Evolutionary conservation across 37 sponge, comb jelly and placozoan genomes (phyloP).

Genomic region (Beroe ovata): DNA sequence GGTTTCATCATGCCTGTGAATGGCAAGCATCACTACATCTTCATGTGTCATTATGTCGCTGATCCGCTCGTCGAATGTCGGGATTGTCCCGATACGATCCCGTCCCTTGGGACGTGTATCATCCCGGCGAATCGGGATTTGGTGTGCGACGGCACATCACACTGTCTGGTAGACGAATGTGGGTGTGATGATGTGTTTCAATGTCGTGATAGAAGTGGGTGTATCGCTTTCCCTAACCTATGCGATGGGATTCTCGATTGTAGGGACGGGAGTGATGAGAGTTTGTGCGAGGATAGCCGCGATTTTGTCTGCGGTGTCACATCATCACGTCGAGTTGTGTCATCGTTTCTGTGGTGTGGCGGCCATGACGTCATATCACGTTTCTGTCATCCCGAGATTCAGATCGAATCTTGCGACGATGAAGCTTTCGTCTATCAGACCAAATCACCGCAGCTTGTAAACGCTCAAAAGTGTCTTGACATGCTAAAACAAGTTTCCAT

Average conservation of each 20-base stretch:
- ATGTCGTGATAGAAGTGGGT: neutral
- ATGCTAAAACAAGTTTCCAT: neutral
- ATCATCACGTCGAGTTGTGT: neutral
- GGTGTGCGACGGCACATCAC: neutral
- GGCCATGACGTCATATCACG: neutral
- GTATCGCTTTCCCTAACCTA: neutral
- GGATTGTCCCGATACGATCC: neutral
- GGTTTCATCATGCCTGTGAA: neutral
- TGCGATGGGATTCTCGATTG: neutral
- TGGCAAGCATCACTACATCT: neutral
- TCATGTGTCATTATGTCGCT: neutral
- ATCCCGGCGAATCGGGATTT: neutral
- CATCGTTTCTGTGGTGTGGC: neutral
- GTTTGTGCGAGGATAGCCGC: neutral
- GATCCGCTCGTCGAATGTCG: neutral
- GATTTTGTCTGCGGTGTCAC: neutral
- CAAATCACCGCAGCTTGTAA: neutral
- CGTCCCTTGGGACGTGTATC: neutral
- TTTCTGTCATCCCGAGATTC: neutral
- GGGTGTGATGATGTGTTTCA: neutral
- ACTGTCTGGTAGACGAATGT: neutral
- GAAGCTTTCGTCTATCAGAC: neutral
- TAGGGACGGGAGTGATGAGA: neutral
- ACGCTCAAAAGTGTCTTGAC: neutral
- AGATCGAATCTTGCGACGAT: neutral